Conservation (phyloP, 2,797 vertebrate species). For the Epinephelus coioides region DNA sequence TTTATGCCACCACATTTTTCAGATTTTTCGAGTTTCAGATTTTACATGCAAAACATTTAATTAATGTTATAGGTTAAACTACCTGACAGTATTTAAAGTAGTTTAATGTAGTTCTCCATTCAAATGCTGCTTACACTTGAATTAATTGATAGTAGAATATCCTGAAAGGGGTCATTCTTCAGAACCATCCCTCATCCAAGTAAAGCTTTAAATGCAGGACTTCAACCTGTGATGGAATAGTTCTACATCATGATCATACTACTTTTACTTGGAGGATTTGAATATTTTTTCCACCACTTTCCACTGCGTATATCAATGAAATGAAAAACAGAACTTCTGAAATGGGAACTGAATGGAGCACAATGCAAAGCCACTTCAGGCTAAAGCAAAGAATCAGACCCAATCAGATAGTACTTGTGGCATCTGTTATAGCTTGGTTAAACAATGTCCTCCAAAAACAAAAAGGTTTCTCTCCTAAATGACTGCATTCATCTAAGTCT, state of each 20-base stretch:
- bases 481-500: background rate
- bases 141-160: constrained; percentile 18
- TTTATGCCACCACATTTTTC: background rate
- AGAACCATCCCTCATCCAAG: constrained; percentile 2
- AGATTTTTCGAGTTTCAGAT: background rate
- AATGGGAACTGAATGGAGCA: constrained; percentile 28
- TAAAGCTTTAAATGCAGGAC: constrained; percentile 2
- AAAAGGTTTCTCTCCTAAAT: constrained; percentile 2
- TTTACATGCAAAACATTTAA: background rate
- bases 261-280: constrained; percentile 3
- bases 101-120: constrained; percentile 17
- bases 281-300: constrained; percentile 14
- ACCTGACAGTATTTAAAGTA: background rate
- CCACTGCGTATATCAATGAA: constrained; percentile 27
- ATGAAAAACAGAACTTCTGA: constrained; percentile 41
- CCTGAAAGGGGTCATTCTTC: constrained; percentile 3
- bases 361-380: constrained; percentile 38
- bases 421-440: constrained; percentile 32
- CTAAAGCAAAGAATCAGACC: constrained; percentile 34
- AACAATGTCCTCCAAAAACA: constrained; percentile 21
- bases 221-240: background rate
- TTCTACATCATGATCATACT: background rate
- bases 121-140: constrained; percentile 23
- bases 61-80: background rate
- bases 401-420: constrained; percentile 22